These are phyloP conservation scores for Nomada goodeniana DNA, from an alignment of 2,888 invertebrate genomes.

Conservation along the genomic window DNA sequence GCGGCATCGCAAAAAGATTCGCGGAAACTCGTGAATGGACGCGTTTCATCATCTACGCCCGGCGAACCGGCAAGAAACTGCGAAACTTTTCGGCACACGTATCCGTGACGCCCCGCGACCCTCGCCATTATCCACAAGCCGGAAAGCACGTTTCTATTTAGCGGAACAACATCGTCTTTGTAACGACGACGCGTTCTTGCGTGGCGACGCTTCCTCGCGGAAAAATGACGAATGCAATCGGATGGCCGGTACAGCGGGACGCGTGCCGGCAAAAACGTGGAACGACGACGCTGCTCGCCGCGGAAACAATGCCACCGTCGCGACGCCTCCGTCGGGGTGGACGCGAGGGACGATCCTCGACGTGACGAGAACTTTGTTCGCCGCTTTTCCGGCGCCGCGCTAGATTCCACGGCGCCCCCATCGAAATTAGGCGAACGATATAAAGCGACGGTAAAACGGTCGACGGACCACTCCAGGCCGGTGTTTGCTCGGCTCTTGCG, in stretches of 20 bases:
- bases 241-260: neutral
- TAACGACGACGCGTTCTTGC: constrained; percentile 9
- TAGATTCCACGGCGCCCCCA: constrained; percentile 14
- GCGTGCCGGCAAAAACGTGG: neutral
- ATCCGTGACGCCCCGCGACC: neutral
- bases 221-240: constrained; percentile 30
- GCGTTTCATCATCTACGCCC: neutral
- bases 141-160: constrained; percentile 22
- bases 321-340: constrained; percentile 39
- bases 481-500: constrained; percentile 3
- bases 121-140: constrained; percentile 15
- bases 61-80: neutral
- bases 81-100: constrained; percentile 26
- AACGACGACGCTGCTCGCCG: neutral
- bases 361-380: constrained; percentile 64
- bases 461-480: neutral
- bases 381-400: constrained; percentile 63
- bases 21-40: neutral
- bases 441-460: constrained; percentile 31
- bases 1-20: constrained; percentile 3
- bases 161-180: constrained; percentile 36
- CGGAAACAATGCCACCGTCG: constrained; percentile 61
- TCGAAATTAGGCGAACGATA: constrained; percentile 49
- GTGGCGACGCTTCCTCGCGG: neutral
- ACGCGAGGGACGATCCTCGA: constrained; percentile 42